Evolutionary conservation across 1,140 invertebrate genomes (phyloP).

Genomic region (Nasonia vitripennis): DNA sequence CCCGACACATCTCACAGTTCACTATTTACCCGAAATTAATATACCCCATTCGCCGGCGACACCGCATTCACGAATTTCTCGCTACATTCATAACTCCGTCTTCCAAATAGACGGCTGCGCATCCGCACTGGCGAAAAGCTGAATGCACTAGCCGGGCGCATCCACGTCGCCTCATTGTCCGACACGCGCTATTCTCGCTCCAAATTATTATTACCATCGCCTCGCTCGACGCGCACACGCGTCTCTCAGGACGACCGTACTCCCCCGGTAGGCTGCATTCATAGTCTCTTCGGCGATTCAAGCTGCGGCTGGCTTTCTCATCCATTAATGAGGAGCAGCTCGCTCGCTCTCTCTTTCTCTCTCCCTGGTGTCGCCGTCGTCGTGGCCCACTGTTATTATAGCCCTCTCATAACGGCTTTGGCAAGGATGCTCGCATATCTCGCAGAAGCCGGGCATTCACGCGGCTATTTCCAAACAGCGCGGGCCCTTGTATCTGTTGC

Average conservation of each 20-base stretch:
- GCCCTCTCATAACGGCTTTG: slow-evolving; percentile 72
- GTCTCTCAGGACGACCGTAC: neutral
- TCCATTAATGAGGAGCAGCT: slow-evolving; percentile 69
- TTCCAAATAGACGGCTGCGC: neutral
- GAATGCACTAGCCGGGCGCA: slow-evolving; percentile 27
- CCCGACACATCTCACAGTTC: too few species aligned
- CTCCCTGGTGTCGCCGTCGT: slow-evolving; percentile 53
- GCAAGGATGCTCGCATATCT: slow-evolving; percentile 57
- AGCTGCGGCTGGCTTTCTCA: neutral
- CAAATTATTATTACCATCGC: slow-evolving; percentile 57
- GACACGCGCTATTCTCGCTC: slow-evolving; percentile 61
- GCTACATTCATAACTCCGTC: slow-evolving; percentile 33
- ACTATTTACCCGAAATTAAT: neutral
- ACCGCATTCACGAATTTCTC: slow-evolving; percentile 27
- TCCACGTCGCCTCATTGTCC: slow-evolving; percentile 59
- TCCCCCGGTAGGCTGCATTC: slow-evolving; percentile 63
- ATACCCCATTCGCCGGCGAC: neutral
- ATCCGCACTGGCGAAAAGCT: slow-evolving; percentile 50
- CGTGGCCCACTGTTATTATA: slow-evolving; percentile 69
- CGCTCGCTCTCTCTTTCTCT: neutral
- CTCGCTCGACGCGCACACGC: neutral
- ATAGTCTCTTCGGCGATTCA: slow-evolving; percentile 58
- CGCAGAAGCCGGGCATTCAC: slow-evolving; percentile 22
- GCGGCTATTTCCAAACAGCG: slow-evolving; percentile 68
- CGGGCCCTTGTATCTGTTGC: slow-evolving; percentile 58